These are phyloP conservation scores for Leptodirus hochenwartii DNA, from an alignment of 2,888 invertebrate species.

Conservation along the genomic window DNA sequence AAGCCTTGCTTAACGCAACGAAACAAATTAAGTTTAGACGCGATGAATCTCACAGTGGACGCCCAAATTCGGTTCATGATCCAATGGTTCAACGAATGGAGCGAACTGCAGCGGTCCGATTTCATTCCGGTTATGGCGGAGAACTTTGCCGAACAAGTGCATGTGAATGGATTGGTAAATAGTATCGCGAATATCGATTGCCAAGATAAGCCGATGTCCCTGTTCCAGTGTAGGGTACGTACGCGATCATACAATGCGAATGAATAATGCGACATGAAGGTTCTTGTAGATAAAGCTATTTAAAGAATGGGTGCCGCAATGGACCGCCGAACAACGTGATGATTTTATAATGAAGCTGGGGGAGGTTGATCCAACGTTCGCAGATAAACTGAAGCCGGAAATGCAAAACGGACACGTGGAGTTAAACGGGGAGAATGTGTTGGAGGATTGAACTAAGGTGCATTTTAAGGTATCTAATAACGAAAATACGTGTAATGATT, in stretches of 20 bases:
- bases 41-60: slow-evolving; percentile 31
- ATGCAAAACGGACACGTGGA: slow-evolving; percentile 27
- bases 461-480: too few relatives aligned
- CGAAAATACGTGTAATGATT: too few relatives aligned
- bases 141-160: slow-evolving; percentile 37
- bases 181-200: slow-evolving; percentile 46
- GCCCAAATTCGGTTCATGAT: slow-evolving; percentile 65
- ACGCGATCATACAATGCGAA: slow-evolving; percentile 5
- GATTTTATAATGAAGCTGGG: slow-evolving; percentile 48
- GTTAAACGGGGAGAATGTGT: too few relatives aligned
- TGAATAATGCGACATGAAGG: background rate
- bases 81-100: slow-evolving; percentile 81
- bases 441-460: too few relatives aligned
- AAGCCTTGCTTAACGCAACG: too few relatives aligned
- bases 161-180: slow-evolving; percentile 56
- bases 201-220: slow-evolving; percentile 58
- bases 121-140: slow-evolving; percentile 61
- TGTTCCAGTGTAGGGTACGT: slow-evolving; percentile 66
- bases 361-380: slow-evolving; percentile 54
- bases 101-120: slow-evolving; percentile 71
- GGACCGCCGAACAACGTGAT: slow-evolving; percentile 56
- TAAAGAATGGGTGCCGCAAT: slow-evolving; percentile 66
- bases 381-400: slow-evolving; percentile 45
- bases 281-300: slow-evolving; percentile 53
- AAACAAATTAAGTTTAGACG: background rate